Percentiles rank a stretch among this genome's conserved stretches.
Conservation (phyloP, 1,140 invertebrate genomes). For the Asbolus verrucosus region DNA sequence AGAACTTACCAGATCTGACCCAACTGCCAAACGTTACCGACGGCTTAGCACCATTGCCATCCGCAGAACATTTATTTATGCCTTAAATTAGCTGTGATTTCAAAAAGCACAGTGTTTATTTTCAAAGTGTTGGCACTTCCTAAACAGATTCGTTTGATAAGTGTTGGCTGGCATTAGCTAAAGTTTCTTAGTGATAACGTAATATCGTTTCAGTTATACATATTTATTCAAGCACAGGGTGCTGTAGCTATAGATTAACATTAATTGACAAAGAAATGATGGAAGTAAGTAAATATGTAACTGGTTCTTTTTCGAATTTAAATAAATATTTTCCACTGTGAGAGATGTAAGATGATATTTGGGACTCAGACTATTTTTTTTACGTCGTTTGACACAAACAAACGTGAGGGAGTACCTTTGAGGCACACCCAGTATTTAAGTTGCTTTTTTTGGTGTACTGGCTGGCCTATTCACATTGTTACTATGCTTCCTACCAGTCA, state of each 20-base stretch:
- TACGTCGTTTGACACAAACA: too few relatives aligned
- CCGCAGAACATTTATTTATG: conserved; percentile 91
- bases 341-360: too few relatives aligned
- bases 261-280: not conserved
- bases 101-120: conserved; percentile 7
- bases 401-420: too few relatives aligned
- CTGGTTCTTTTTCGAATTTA: conserved; percentile 18
- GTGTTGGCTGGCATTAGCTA: conserved; percentile 20
- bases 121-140: too few relatives aligned
- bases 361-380: too few relatives aligned
- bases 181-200: conserved; percentile 10
- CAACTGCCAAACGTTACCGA: conserved; percentile 91
- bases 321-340: too few relatives aligned
- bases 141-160: conserved; percentile 10
- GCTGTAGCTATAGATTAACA: conserved; percentile 10
- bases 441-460: too few relatives aligned
- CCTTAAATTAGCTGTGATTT: conserved; percentile 49
- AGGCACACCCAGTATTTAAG: too few relatives aligned
- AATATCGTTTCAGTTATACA: conserved; percentile 19
- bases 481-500: too few relatives aligned
- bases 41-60: conserved; percentile 90
- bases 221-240: conserved; percentile 34
- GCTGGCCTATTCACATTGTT: too few relatives aligned
- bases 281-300: conserved; percentile 2
- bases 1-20: conserved; percentile 92